Conservation (phyloP, 30 jellyfish, hydroid and myxozoan species). For the Catostylus mosaicus region DNA sequence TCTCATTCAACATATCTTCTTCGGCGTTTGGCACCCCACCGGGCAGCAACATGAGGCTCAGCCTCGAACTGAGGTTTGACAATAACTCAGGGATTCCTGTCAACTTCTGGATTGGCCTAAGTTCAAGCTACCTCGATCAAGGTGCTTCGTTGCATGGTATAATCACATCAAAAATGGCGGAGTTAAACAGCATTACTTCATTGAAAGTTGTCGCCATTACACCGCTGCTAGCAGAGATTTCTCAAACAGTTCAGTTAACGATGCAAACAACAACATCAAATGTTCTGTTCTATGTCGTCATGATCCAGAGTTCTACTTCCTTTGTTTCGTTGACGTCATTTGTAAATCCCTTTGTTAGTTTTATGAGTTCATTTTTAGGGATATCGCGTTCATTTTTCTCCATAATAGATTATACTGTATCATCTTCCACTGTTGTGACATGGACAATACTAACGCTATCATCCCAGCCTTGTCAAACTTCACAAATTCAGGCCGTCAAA, state of each 20-base stretch:
- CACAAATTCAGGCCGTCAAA: constrained; percentile 22
- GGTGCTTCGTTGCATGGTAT: constrained; percentile 28
- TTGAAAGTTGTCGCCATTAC: constrained; percentile 58
- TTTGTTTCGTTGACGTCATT: constrained; percentile 27
- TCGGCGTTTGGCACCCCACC: constrained; percentile 35
- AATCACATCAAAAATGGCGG: not conserved
- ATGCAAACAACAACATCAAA: constrained; percentile 1
- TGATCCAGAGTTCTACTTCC: constrained; percentile 25
- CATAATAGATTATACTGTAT: not conserved
- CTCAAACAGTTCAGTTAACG: constrained; percentile 44
- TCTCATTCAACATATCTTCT: constrained; percentile 26
- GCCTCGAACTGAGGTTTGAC: constrained; percentile 36
- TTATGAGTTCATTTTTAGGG: constrained; percentile 45
- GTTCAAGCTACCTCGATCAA: constrained; percentile 29
- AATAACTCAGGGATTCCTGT: constrained; percentile 42
- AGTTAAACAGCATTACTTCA: not conserved
- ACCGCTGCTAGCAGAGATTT: constrained; percentile 37
- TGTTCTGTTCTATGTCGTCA: constrained; percentile 6
- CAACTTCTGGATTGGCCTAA: constrained; percentile 70
- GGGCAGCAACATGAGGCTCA: constrained; percentile 61
- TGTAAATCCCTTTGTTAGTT: constrained; percentile 19
- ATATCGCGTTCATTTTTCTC: constrained; percentile 28
- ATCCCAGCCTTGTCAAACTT: constrained; percentile 20
- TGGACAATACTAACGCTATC: constrained; percentile 42
- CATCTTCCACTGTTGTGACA: constrained; percentile 2